Base-by-base conservation (phyloP, 2,113 vertebrate genomes). In the Rhea pennata region DNA sequence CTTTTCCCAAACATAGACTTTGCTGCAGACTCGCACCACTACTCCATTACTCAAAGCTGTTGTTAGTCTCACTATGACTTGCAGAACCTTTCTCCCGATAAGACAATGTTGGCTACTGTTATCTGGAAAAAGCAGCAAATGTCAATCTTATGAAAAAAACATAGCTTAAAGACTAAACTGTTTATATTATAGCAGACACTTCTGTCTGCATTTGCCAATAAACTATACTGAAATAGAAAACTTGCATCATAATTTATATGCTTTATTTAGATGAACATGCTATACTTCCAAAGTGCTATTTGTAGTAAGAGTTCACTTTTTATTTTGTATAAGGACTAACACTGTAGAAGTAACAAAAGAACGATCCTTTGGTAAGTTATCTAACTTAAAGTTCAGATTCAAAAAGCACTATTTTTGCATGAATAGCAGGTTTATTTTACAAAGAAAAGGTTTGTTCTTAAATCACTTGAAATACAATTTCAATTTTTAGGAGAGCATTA, bases 61-160 rank as follows among this genome's bases (percentile, higher is more conserved):
- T 90, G 87, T 96, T 95, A 91, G 90, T 80, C 86, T 84, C 69
- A 75, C 70, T 15, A 6, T 40, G 61, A 82, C 69, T 75, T 42
- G 48, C 4, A 90, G 78, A 94, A 93, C 66, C 40, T 3, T 5
- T 67, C 78, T 40, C 64, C 67, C 31, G 88, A 88, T 88, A 95
- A 95, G 53, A 70, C 70, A 87, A 65, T 17, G 39, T 13, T 64
- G 61, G 73, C 88, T 95, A 87, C 88, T 85, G 74, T 85, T 96
- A 92, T 77, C 88, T 94, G 39, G 40, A 76, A 93, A 96, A 95
- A 83, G 80, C 83, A 94, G 88, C 66, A 94, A 90, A 90, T 36
- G 76, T 44, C 87, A 81, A 59, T 92, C 94, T 84, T 26, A 46
- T 3, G 10, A 67, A 90, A 40, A 40, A 90, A 87, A 62, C 2